These are phyloP conservation scores for Silurus glanis DNA, from an alignment of 2,113 vertebrate genomes.

Conservation along the genomic window DNA sequence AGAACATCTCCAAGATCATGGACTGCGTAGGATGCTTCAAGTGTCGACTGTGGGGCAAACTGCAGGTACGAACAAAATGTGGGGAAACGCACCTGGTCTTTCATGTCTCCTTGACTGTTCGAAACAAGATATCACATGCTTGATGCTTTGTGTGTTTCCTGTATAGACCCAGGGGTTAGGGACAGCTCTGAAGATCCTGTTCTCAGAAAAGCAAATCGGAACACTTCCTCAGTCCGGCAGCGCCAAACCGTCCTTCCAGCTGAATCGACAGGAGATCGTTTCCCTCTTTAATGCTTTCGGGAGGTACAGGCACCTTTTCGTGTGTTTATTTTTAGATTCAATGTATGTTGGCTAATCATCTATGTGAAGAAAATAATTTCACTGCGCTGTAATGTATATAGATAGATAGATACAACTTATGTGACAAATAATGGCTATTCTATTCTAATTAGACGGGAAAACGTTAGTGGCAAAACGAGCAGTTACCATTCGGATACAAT, in stretches of 20 bases:
- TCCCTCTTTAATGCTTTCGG: conserved; percentile 92
- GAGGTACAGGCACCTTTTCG: conserved; percentile 69
- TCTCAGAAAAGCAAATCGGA: conserved; percentile 86
- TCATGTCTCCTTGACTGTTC: background rate
- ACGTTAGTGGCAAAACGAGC: background rate
- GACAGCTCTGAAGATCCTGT: conserved; percentile 88
- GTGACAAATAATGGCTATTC: too few species aligned
- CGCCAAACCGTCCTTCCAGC: conserved; percentile 79
- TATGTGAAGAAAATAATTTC: too few species aligned
- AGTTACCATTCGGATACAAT: too few species aligned
- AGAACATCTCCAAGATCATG: conserved; percentile 95
- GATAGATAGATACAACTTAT: too few species aligned
- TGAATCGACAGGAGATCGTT: conserved; percentile 89
- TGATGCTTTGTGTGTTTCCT: conserved; percentile 18
- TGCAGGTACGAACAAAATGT: conserved; percentile 75
- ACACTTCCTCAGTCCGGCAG: conserved; percentile 75
- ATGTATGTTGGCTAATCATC: too few species aligned
- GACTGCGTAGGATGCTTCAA: conserved; percentile 94
- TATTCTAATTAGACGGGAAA: too few species aligned
- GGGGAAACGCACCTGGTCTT: too few species aligned
- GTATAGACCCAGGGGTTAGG: conserved; percentile 90
- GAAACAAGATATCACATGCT: background rate
- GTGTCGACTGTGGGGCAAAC: conserved; percentile 92
- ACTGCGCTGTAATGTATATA: too few species aligned
- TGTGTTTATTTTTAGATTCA: background rate